Evolutionary conservation across 2,113 vertebrate species (phyloP).

Genomic region (Thymallus thymallus): DNA sequence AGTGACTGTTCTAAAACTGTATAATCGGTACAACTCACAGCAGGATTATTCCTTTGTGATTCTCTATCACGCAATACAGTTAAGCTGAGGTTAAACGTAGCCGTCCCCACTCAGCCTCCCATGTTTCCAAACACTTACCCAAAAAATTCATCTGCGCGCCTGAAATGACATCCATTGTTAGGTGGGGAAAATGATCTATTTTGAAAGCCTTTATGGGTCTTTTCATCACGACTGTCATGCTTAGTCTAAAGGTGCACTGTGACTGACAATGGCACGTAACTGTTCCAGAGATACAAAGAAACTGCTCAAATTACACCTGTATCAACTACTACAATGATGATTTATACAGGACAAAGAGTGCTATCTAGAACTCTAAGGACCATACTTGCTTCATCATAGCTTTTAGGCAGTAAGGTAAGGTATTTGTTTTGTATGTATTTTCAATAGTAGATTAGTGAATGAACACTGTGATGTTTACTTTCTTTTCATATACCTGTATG

Average conservation of each 20-base stretch:
- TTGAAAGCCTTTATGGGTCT: slow-evolving; percentile 51
- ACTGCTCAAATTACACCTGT: slow-evolving; percentile 69
- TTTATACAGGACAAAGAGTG: slow-evolving; percentile 55
- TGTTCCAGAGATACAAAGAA: slow-evolving; percentile 68
- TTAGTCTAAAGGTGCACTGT: slow-evolving; percentile 40
- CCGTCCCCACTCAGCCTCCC: slow-evolving; percentile 22
- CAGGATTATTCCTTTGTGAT: slow-evolving; percentile 45
- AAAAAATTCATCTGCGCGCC: slow-evolving; percentile 37
- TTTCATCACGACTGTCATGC: slow-evolving; percentile 46
- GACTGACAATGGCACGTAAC: slow-evolving; percentile 53
- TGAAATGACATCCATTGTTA: slow-evolving; percentile 41
- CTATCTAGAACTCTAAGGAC: slow-evolving; percentile 59
- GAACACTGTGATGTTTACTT: slow-evolving; percentile 8
- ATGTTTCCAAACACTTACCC: slow-evolving; percentile 54
- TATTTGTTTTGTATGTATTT: no score
- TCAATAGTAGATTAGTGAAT: slow-evolving; percentile 36
- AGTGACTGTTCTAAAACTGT: slow-evolving; percentile 27
- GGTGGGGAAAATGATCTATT: slow-evolving; percentile 45
- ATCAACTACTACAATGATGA: slow-evolving; percentile 58
- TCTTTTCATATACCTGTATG: slow-evolving; percentile 31
- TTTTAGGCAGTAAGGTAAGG: no score
- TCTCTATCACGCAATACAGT: slow-evolving; percentile 40
- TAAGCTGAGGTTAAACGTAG: slow-evolving; percentile 54
- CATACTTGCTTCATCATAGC: background rate
- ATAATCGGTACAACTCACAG: slow-evolving; percentile 31